These are phyloP conservation scores for Anthopleura sola DNA, from an alignment of 64 coral and sea anemone genomes.

Conservation along the genomic window DNA sequence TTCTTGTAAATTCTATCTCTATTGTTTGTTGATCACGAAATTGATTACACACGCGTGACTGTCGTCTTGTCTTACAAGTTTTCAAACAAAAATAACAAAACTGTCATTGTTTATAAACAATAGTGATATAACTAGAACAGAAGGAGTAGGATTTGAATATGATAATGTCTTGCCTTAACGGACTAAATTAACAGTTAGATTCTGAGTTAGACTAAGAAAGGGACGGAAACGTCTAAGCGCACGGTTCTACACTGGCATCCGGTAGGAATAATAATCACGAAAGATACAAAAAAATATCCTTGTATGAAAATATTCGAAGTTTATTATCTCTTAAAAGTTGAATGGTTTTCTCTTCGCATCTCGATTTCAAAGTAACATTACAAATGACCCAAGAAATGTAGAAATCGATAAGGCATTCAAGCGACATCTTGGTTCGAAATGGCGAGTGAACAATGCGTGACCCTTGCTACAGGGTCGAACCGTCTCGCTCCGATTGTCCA, in stretches of 20 bases:
- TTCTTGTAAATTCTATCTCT: neutral
- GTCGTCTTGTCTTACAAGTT: neutral
- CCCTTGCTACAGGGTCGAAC: conserved; percentile 13
- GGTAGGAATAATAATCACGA: neutral
- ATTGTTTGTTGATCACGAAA: conserved; percentile 7
- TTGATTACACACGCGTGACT: conserved; percentile 2
- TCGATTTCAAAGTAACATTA: neutral
- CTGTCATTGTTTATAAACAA: conserved; percentile 1
- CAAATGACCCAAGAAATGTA: conserved; percentile 2
- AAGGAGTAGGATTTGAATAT: neutral
- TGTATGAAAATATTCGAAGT: neutral
- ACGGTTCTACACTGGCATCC: neutral
- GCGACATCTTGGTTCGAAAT: conserved; percentile 14
- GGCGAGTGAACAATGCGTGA: conserved; percentile 14
- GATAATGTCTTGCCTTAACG: neutral
- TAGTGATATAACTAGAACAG: neutral
- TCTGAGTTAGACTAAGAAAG: neutral
- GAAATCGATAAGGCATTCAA: conserved; percentile 2
- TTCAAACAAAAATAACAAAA: neutral
- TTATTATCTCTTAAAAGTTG: neutral
- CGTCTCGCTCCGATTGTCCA: conserved; percentile 12
- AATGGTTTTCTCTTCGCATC: neutral
- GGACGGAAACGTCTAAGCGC: neutral
- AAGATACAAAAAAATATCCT: neutral
- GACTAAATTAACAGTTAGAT: neutral